Evolutionary conservation across 2,113 vertebrate genomes (phyloP), one percentile per base, ranked within the genome.

Genomic region (Toxotes jaculatrix): DNA sequence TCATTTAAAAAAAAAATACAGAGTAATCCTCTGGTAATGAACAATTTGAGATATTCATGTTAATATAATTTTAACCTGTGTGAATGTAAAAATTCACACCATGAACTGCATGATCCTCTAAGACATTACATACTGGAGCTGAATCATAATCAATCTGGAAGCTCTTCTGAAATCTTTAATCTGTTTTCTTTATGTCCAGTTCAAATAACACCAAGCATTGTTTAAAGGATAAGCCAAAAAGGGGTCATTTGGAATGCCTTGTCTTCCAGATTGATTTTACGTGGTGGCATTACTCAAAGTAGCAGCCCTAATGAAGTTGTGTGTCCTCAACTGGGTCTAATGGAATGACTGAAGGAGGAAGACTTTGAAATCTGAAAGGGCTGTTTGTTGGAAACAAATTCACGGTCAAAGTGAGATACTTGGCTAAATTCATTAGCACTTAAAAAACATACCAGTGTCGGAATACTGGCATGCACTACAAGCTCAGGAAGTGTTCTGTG

Each of bases 221-320:
- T 38, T 81, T 64, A 76, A 85, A 69, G 34, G 19, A 87, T 80
- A 67, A 87, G 63, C 76, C 75, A 71, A 87, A 80, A 87, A 81
- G 38, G 60, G 43, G 27, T 59, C 76, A 89, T 89, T 65, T 80
- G 72, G 75, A 78, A 62, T 82, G 74, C 78, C 69, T 82, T 40
- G 74, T 79, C 83, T 77, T 65, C 59, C 63, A 69, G 74, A 92
- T 88, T 78, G 91, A 92, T 89, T 92, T 89, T 70, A 85, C 55
- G 79, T 69, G 31, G 77, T 72, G 38, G 34, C 57, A 64, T 83
- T 80, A 69, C 68, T 89, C 71, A 91, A 91, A 90, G 88, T 67
- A 64, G 71, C 68, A 66, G 77, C 43, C 53, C 71, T 82, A 82
- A 92, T 88, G 82, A 90, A 80, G 74, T 79, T 77, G 31, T 72